A percentile compares a stretch with the other conserved stretches of the same genome.
phyloP scores from a whole-genome alignment of 2,113 vertebrate genomes.

The Stictonetta naevosa region DNA sequence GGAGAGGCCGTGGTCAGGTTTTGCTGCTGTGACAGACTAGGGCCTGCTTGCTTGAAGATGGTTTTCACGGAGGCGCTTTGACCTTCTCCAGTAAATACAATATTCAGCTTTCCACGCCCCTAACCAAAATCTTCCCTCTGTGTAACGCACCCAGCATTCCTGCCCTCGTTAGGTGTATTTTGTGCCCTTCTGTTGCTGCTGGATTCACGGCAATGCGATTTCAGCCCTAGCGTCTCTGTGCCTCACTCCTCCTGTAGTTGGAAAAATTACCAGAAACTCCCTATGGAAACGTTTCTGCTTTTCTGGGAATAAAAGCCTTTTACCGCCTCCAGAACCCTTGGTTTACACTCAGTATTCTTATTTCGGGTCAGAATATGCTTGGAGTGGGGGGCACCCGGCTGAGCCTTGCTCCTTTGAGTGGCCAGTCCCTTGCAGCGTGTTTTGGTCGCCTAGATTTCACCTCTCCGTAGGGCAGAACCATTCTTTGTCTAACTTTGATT shows the following conservation, averaged over 20 bases:
- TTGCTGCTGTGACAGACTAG: not conserved
- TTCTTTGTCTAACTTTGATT: not conserved
- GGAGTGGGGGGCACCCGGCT: too few relatives aligned
- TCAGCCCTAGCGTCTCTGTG: not conserved
- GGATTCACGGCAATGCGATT: not conserved
- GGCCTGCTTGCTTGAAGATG: not conserved
- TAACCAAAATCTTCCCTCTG: accelerated
- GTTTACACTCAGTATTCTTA: accelerated
- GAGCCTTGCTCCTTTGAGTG: not conserved
- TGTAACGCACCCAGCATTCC: too few relatives aligned
- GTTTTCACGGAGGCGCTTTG: not conserved
- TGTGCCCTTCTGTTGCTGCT: not conserved
- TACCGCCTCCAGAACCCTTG: not conserved
- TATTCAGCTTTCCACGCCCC: accelerated
- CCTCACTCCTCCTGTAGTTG: accelerated
- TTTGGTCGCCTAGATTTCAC: not conserved
- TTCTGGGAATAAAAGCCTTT: not conserved
- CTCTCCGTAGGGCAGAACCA: not conserved
- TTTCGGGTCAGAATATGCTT: too few relatives aligned
- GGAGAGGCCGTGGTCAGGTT: not conserved
- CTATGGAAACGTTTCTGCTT: not conserved
- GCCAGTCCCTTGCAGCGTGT: not conserved
- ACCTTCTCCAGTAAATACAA: not conserved
- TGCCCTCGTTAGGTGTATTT: not conserved
- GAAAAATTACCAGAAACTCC: not conserved